Percentiles rank a stretch among this genome's conserved stretches.
These are phyloP conservation scores for Tamandua tetradactyla DNA, from an alignment of 2,797 vertebrate species.

Conservation along the genomic window DNA sequence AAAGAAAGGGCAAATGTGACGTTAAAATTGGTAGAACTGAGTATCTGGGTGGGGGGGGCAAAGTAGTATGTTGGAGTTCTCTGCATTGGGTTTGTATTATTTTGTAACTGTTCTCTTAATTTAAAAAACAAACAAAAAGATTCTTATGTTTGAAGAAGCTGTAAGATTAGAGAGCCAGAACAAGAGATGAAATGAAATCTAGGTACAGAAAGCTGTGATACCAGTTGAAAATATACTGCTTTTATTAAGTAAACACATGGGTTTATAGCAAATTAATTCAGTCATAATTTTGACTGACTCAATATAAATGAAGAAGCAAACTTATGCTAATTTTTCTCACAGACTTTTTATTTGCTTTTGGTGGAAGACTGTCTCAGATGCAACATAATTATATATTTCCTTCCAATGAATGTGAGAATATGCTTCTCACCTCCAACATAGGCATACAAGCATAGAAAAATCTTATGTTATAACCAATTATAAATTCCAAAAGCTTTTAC, in stretches of 20 bases:
- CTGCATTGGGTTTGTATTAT: neutral
- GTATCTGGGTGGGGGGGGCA: too few species aligned
- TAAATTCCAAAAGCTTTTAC: neutral
- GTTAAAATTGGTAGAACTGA: too few species aligned
- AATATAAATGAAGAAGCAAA: neutral
- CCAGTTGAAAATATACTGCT: neutral
- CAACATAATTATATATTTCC: neutral
- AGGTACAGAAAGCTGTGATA: neutral
- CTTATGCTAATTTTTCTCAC: neutral
- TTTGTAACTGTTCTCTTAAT: too few species aligned
- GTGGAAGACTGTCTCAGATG: neutral
- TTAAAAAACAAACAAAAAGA: neutral
- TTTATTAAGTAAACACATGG: neutral
- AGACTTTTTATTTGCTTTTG: conserved; percentile 27
- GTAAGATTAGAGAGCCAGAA: neutral
- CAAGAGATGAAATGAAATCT: conserved; percentile 33
- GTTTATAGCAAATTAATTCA: conserved; percentile 55
- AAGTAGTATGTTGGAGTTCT: too few species aligned
- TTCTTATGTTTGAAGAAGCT: neutral
- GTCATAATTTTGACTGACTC: neutral
- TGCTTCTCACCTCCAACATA: neutral
- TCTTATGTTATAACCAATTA: neutral
- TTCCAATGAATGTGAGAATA: neutral
- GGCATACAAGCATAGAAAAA: neutral
- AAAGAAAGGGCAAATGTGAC: neutral